Percentiles rank a stretch among this genome's conserved stretches.
These are phyloP conservation scores for Hololepta plana DNA, from an alignment of 2,888 invertebrate species.

Conservation along the genomic window DNA sequence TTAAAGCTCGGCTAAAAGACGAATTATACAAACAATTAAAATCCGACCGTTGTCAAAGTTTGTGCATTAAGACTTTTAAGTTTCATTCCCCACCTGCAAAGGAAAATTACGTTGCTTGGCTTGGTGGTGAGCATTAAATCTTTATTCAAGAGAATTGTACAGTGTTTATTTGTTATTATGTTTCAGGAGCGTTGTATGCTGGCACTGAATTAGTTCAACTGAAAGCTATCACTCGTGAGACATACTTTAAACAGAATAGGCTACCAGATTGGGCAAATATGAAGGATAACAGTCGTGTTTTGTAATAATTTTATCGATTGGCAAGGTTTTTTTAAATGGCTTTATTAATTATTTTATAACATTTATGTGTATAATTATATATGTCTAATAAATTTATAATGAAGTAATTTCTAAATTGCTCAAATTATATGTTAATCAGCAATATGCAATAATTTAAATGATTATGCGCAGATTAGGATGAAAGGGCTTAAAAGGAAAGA, in stretches of 20 bases:
- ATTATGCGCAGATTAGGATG: too few species aligned
- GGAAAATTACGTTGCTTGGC: slow-evolving; percentile 72
- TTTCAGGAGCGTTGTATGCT: slow-evolving; percentile 53
- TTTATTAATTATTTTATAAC: too few species aligned
- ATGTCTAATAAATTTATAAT: too few species aligned
- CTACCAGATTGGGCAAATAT: slow-evolving; percentile 72
- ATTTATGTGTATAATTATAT: too few species aligned
- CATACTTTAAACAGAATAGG: slow-evolving; percentile 45
- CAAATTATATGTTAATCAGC: too few species aligned
- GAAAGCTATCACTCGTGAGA: slow-evolving; percentile 56
- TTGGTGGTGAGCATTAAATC: slow-evolving; percentile 41
- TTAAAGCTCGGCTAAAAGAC: slow-evolving; percentile 56
- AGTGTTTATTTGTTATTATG: slow-evolving; percentile 2
- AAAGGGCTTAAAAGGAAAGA: too few species aligned
- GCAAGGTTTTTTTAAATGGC: too few species aligned
- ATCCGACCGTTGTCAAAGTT: slow-evolving; percentile 39
- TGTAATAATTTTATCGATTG: too few species aligned
- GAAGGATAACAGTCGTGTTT: slow-evolving; percentile 36
- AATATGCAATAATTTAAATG: too few species aligned
- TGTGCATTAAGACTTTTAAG: slow-evolving; percentile 48
- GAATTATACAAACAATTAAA: slow-evolving; percentile 55
- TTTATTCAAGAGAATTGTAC: slow-evolving; percentile 1
- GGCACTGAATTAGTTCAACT: slow-evolving; percentile 53
- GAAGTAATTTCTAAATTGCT: too few species aligned
- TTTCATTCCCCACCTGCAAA: slow-evolving; percentile 68